Conservation (phyloP, 2,888 invertebrate genomes). For the Crematogaster levior region DNA sequence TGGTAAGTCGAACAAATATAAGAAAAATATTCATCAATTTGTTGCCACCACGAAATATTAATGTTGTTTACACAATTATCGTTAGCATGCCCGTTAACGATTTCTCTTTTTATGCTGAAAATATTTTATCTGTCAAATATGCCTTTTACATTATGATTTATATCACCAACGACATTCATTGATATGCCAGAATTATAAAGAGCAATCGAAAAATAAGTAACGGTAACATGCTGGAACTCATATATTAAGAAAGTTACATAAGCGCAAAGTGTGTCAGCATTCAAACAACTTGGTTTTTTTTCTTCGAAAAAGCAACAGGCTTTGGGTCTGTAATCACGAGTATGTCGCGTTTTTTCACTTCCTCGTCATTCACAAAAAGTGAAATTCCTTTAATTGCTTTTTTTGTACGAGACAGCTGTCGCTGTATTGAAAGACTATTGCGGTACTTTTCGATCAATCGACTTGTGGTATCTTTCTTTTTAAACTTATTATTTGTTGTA, state of each 20-base stretch:
- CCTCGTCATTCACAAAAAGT: conserved; percentile 26
- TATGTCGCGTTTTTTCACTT: conserved; percentile 18
- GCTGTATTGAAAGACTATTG: conserved; percentile 20
- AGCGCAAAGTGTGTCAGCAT: conserved; percentile 19
- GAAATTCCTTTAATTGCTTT: conserved; percentile 26
- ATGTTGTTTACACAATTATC: no score
- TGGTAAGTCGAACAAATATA: conserved; percentile 78
- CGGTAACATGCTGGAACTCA: neutral
- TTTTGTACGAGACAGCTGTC: conserved; percentile 13
- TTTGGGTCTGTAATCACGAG: conserved; percentile 12
- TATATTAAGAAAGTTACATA: conserved; percentile 12
- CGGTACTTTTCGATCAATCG: conserved; percentile 1
- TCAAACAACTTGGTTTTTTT: conserved; percentile 4
- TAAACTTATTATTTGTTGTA: neutral
- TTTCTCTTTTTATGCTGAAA: neutral
- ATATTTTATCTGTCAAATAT: neutral
- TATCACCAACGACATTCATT: neutral
- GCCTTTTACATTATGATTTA: neutral
- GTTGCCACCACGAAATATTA: neutral
- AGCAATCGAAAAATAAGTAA: conserved; percentile 9
- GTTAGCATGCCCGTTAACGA: neutral
- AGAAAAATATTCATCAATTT: neutral
- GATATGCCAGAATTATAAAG: neutral
- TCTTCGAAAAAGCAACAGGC: neutral
- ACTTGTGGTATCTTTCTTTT: neutral